These are phyloP conservation scores for Labrus mixtus DNA, from an alignment of 2,113 vertebrate species.

Conservation along the genomic window DNA sequence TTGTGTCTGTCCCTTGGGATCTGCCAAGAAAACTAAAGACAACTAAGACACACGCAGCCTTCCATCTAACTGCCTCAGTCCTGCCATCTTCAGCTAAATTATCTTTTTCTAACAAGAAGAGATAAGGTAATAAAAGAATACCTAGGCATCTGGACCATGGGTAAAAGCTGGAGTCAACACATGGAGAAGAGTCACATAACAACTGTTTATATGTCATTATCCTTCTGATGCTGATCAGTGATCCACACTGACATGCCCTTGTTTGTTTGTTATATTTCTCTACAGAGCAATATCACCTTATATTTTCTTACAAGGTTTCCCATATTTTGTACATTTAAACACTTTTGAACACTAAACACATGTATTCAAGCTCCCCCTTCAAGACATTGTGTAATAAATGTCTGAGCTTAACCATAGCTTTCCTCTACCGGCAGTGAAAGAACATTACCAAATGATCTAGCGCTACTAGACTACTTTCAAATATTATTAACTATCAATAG, in stretches of 20 bases:
- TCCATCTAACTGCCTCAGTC: background rate
- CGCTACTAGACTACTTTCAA: too few species aligned
- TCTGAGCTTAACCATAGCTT: too few species aligned
- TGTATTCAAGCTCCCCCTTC: background rate
- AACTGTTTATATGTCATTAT: constrained; percentile 18
- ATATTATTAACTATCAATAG: too few species aligned
- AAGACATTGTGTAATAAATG: too few species aligned
- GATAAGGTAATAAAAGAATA: constrained; percentile 18
- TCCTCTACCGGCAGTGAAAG: too few species aligned
- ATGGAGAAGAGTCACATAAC: constrained; percentile 26
- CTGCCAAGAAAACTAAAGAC: background rate
- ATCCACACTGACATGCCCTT: background rate
- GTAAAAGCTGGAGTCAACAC: constrained; percentile 15
- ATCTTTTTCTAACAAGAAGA: constrained; percentile 14
- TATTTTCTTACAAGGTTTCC: background rate
- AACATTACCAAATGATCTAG: too few species aligned
- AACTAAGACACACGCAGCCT: background rate
- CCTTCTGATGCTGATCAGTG: constrained; percentile 21
- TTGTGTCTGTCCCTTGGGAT: background rate
- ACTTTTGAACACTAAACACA: too few species aligned
- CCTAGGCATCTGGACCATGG: constrained; percentile 39
- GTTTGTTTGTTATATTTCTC: background rate
- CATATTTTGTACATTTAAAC: too few species aligned
- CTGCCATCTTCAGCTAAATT: constrained; percentile 15
- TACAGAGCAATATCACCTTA: background rate